Evolutionary conservation across 1,140 invertebrate genomes (phyloP), one percentile per base, ranked within the genome.

Genomic region (Nasonia giraulti): DNA sequence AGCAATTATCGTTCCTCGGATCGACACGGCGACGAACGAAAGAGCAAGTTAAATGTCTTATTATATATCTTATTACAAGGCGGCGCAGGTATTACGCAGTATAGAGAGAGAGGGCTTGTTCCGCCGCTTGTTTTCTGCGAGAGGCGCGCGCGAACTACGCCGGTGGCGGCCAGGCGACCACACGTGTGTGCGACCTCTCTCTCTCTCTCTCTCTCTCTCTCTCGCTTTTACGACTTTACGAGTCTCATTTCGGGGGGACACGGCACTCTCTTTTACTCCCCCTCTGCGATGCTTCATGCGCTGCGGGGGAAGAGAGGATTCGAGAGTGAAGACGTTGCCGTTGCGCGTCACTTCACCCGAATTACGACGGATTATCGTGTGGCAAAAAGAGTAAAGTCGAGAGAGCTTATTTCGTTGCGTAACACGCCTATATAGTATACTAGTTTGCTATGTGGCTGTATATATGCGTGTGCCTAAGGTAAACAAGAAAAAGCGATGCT

Each of bases 21-120:
- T 33, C 23, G 31, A 27, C 68, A 71, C 23, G 23, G 23, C 68
- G 68, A 27, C 8, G 23, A 27, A 33, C n/a, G 68, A 71, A 71
- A 71, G 23, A 71, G 68, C 68, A 33, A 71, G 66, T 80, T 80
- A 80, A 80, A 80, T 71, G 66, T 69, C 79, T 80, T 71, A 80
- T 80, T 80, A 80, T 80, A 80, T 71, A 71, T 80, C 79, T 80
- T 80, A 80, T 80, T 80, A 80, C 79, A 80, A 80, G 79, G 79
- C 79, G 79, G 79, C 66, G 17, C 17, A 37, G 23, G 40, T 77
- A 55, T 17, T 62, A 62, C 55, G n/a, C 47, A 62, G 33, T 37
- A 6, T 37, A 37, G 33, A 37, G 17, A 62, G 55, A 14, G 37
- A 27, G 11, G 55, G 62, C 14, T n/a, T 66, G 17, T 66, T 66